These are phyloP conservation scores for Rotaria socialis DNA, from an alignment of 2,888 invertebrate genomes.

Conservation along the genomic window DNA sequence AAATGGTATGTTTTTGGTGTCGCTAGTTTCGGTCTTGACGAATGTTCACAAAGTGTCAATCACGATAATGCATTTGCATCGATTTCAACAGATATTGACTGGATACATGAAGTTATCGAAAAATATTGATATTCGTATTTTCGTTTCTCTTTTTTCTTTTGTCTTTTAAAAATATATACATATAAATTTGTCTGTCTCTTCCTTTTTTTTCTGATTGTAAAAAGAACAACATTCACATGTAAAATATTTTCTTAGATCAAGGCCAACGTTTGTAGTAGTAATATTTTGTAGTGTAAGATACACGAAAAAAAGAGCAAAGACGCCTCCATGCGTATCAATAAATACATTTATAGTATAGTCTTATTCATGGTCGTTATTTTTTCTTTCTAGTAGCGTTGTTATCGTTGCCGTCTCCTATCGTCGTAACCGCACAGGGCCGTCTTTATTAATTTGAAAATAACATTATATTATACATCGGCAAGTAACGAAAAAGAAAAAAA, in stretches of 20 bases:
- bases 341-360: background rate
- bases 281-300: too few relatives aligned
- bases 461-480: background rate
- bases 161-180: background rate
- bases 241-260: background rate
- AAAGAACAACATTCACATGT: background rate
- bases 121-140: background rate
- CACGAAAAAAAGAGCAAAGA: background rate
- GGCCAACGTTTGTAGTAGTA: background rate
- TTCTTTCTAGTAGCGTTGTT: background rate
- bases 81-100: slow-evolving; percentile 13
- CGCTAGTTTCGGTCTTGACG: background rate
- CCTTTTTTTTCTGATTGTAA: background rate
- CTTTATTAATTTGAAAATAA: background rate
- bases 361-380: background rate
- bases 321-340: background rate
- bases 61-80: slow-evolving; percentile 30
- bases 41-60: background rate
- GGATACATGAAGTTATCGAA: background rate
- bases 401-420: background rate
- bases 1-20: slow-evolving; percentile 36
- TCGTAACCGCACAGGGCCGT: background rate
- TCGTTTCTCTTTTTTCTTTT: background rate
- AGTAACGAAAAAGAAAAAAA: background rate
- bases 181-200: background rate